These are phyloP conservation scores for Melanotaenia duboulayi DNA, from an alignment of 2,113 vertebrate species.

Conservation along the genomic window DNA sequence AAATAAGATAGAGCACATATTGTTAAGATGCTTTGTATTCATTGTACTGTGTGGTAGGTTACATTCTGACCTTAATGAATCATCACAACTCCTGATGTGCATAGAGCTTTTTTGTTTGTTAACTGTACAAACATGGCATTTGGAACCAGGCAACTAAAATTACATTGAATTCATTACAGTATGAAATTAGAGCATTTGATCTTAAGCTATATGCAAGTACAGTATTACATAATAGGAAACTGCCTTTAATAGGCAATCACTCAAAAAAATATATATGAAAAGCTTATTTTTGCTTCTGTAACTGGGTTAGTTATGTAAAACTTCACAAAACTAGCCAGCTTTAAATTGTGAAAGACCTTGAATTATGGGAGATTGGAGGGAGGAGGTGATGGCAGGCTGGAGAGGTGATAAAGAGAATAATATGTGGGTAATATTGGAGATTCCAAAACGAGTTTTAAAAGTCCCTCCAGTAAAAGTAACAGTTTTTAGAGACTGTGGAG, in stretches of 20 bases:
- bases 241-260: neutral
- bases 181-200: neutral
- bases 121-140: neutral
- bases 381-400: constrained; percentile 57
- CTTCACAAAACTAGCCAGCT: constrained; percentile 8
- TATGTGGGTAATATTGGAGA: constrained; percentile 45
- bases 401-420: constrained; percentile 64
- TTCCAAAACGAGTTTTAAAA: constrained; percentile 51
- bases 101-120: neutral
- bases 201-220: neutral
- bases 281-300: neutral
- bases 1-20: constrained; percentile 34
- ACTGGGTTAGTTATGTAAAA: constrained; percentile 4
- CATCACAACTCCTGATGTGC: neutral
- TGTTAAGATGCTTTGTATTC: constrained; percentile 16
- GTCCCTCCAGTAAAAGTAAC: constrained; percentile 75
- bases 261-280: neutral
- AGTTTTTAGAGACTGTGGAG: constrained; percentile 55
- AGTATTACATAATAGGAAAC: neutral
- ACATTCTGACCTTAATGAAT: constrained; percentile 19
- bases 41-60: constrained; percentile 4
- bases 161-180: neutral
- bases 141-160: neutral
- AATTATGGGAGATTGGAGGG: constrained; percentile 16
- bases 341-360: constrained; percentile 58